Percentiles rank a stretch among this genome's conserved stretches.
phyloP scores from a whole-genome alignment of 2,113 vertebrate species.

The Tachysurus fulvidraco region DNA sequence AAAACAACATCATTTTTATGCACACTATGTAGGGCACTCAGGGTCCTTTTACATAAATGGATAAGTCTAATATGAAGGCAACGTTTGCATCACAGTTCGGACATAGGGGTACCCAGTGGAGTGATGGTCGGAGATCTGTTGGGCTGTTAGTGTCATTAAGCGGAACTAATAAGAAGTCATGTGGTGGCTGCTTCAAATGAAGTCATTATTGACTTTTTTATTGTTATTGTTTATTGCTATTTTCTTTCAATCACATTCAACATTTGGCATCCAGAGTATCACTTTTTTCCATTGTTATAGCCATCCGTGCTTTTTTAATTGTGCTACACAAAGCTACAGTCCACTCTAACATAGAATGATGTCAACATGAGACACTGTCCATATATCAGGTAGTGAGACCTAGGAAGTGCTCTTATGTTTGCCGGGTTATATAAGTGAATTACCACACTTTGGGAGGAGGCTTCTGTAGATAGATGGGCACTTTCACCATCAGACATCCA shows the following conservation, averaged over 20 bases:
- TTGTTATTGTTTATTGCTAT: not conserved
- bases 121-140: not conserved
- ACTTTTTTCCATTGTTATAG: not conserved
- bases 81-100: not conserved
- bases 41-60: not conserved
- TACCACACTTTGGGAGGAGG: constrained; percentile 1
- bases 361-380: not conserved
- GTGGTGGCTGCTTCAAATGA: not conserved
- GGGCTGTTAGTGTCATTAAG: not conserved
- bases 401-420: constrained; percentile 11
- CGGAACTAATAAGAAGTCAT: not conserved
- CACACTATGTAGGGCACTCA: not conserved
- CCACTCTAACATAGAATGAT: constrained; percentile 50
- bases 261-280: not conserved
- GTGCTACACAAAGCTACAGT: constrained; percentile 35
- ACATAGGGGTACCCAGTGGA: not conserved
- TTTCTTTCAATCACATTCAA: not conserved
- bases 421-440: constrained; percentile 11
- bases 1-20: not conserved
- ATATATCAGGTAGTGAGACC: constrained; percentile 42
- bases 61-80: not conserved
- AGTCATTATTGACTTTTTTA: not conserved
- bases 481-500: constrained; percentile 62
- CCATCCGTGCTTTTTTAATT: not conserved
- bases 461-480: constrained; percentile 63